phyloP scores from a whole-genome alignment of 2,113 vertebrate genomes.

The Festucalex cinctus region DNA sequence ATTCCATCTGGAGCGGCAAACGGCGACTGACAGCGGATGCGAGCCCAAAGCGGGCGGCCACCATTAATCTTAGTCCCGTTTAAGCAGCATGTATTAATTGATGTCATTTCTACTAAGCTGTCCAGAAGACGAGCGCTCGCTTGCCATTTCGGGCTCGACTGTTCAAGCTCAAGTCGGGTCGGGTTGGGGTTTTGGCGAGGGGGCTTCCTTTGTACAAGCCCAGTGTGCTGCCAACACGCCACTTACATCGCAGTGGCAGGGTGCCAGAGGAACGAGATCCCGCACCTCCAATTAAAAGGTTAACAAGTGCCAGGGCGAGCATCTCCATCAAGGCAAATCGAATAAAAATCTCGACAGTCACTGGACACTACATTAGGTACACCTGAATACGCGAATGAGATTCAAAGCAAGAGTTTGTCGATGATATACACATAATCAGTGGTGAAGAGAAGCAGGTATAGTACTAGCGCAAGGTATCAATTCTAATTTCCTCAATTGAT shows the following conservation, averaged over 20 bases:
- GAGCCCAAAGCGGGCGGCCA: conserved; percentile 94
- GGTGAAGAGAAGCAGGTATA: no score
- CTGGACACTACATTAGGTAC: not conserved
- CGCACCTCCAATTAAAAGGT: conserved; percentile 85
- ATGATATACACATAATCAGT: not conserved
- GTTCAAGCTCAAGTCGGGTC: conserved; percentile 54
- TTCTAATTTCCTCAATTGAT: no score
- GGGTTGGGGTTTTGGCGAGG: not conserved
- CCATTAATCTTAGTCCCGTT: conserved; percentile 99
- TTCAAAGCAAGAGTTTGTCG: not conserved
- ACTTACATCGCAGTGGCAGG: conserved; percentile 77
- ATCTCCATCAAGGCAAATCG: conserved; percentile 35
- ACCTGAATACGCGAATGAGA: not conserved
- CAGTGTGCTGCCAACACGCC: conserved; percentile 55
- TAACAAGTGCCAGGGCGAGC: conserved; percentile 85
- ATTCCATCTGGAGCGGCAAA: conserved; percentile 90
- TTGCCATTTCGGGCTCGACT: conserved; percentile 74
- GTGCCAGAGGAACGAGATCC: conserved; percentile 77
- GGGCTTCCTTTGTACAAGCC: conserved; percentile 56
- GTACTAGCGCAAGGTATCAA: no score
- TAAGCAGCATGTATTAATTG: conserved; percentile 99
- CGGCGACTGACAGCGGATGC: conserved; percentile 96
- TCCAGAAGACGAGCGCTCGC: conserved; percentile 82
- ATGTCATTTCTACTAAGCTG: conserved; percentile 99
- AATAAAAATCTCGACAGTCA: conserved; percentile 32